phyloP scores from a whole-genome alignment of 2,888 invertebrate genomes.

The Torymus tubicola region DNA sequence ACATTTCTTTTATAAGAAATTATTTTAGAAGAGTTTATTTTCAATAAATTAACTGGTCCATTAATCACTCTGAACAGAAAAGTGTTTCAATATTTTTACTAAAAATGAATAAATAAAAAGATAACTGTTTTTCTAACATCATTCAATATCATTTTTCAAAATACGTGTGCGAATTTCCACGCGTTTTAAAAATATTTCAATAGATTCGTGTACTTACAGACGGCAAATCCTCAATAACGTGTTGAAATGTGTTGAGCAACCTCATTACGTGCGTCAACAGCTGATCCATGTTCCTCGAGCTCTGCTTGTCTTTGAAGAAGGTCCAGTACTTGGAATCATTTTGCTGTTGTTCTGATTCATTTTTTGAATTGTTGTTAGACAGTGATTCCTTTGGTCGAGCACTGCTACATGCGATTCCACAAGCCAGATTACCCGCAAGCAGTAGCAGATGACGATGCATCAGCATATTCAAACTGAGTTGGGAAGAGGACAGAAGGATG shows the following conservation, averaged over 20 bases:
- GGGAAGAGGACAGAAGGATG: constrained; percentile 77
- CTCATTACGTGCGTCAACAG: constrained; percentile 83
- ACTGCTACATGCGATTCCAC: constrained; percentile 67
- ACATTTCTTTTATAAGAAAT: no score
- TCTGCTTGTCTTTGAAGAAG: constrained; percentile 73
- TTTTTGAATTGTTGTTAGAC: not conserved
- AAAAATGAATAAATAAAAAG: no score
- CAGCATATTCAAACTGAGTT: constrained; percentile 78
- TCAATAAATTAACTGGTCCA: no score
- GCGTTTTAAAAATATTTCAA: no score
- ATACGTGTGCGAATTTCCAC: no score
- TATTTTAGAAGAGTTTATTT: no score
- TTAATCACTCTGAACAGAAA: no score
- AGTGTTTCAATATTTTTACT: no score
- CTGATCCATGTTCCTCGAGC: constrained; percentile 77
- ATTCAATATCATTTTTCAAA: no score
- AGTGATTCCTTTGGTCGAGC: constrained; percentile 12
- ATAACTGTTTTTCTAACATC: no score
- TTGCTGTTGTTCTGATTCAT: constrained; percentile 5
- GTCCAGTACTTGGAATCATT: constrained; percentile 65
- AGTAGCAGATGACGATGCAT: constrained; percentile 75
- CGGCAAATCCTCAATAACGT: constrained; percentile 83
- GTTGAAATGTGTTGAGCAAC: constrained; percentile 85
- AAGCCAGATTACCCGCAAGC: constrained; percentile 75
- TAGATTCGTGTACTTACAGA: constrained; percentile 38